Base-by-base conservation (phyloP, 2,113 vertebrate species). In the Seriola quinqueradiata region DNA sequence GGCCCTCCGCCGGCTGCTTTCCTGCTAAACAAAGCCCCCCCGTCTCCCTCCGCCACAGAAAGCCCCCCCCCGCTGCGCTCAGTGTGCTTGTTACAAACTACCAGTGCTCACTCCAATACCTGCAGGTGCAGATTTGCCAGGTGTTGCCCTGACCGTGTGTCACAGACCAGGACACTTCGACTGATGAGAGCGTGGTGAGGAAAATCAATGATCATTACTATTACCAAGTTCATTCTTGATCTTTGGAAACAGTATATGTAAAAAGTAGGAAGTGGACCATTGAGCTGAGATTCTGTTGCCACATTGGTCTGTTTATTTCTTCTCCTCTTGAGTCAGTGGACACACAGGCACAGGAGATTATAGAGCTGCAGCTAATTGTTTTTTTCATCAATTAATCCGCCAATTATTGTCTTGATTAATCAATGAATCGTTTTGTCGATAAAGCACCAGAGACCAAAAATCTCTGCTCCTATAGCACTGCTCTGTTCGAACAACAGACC, bases 21-120 rank as follows among this genome's bases (percentile, higher is more conserved):
- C 38, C 86, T 79, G 25, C 81, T 76, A 75, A 89, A 90, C 84
- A 82, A 81, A 83, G 75, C 72, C 80, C 73, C 75, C 73, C 75
- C 50, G 67, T 8, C 57, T 55, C 70, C 69, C 54, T 28, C 50
- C 40, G 66, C 70, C 77, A 74, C 57, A 21, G 52, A 85, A 38
- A 52, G 13, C 28, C 38, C 69, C 69, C 77, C 46, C 17, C 0
- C 16, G 8, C 12, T 65, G 68, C 13, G 16, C 50, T 77, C 64
- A 34, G 28, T 66, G 70, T 57, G 71, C 79, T 78, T 0, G 0
- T 65, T 65, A 70, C 68, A 70, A 82, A 73, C 80, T 75, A 71
- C 23, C 40, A 67, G 74, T 11, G 6, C 59, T 54, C 36, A 59
- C 59, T 59, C 42, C 5, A 61, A 74, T 67, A 80, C 76, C 83